Evolutionary conservation across 1,140 invertebrate species (phyloP).

Genomic region (Micrasema longulum): DNA sequence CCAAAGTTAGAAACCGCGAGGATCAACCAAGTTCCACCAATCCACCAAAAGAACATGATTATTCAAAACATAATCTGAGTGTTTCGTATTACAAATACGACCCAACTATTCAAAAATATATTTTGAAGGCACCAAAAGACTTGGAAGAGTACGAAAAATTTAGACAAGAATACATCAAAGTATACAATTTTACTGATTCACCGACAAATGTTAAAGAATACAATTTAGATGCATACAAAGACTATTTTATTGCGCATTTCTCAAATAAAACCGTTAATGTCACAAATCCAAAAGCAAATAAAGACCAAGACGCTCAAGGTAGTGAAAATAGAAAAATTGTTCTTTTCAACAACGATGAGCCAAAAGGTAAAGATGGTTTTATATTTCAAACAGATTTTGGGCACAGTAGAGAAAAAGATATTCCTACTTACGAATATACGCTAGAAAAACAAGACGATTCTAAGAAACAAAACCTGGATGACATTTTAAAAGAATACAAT

Average conservation of each 20-base stretch:
- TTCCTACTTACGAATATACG: constrained; percentile 1
- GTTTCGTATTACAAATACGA: constrained; percentile 44
- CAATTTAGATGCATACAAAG: constrained; percentile 12
- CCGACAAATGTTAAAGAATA: background rate
- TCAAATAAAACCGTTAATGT: background rate
- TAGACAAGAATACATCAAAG: constrained; percentile 37
- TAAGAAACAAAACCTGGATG: background rate
- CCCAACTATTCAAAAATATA: constrained; percentile 33
- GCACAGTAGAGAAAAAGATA: background rate
- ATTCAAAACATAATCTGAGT: background rate
- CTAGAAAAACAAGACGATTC: background rate
- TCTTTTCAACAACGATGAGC: background rate
- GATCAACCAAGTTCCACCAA: too few species aligned
- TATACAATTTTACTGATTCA: constrained; percentile 11
- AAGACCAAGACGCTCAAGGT: too few species aligned
- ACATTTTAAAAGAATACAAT: too few species aligned
- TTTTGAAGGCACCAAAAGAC: constrained; percentile 15
- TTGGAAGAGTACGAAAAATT: constrained; percentile 31
- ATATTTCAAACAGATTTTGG: background rate
- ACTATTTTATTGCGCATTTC: constrained; percentile 3
- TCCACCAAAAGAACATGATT: too few species aligned
- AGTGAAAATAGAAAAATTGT: background rate
- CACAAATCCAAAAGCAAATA: background rate
- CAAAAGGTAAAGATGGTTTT: background rate
- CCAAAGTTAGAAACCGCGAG: too few species aligned